Conservation (phyloP, 2,888 invertebrate species). For the Molorchus minor region DNA sequence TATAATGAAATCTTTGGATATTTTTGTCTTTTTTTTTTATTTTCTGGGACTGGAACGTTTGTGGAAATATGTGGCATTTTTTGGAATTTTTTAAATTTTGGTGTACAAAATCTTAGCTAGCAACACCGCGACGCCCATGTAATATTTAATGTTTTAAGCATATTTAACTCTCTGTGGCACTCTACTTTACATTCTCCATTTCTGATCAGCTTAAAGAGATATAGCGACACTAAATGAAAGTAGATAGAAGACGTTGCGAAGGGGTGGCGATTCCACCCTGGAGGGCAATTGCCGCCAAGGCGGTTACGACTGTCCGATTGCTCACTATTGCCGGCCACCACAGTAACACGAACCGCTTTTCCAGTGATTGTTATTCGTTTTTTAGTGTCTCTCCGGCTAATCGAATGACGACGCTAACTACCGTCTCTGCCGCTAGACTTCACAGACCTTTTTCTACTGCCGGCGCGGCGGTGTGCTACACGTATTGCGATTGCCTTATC, state of each 20-base stretch:
- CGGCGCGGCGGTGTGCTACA: no score
- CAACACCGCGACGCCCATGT: no score
- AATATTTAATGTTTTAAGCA: no score
- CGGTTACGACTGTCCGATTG: conserved; percentile 73
- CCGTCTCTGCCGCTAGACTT: conserved; percentile 39
- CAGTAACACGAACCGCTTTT: conserved; percentile 36
- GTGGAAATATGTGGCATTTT: no score
- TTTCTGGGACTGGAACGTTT: no score
- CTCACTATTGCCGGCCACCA: conserved; percentile 57
- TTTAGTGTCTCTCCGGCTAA: conserved; percentile 58
- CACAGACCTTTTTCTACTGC: conserved; percentile 50
- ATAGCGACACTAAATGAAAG: conserved; percentile 57
- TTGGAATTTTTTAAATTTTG: no score
- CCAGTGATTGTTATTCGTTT: conserved; percentile 60
- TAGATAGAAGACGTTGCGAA: conserved; percentile 53
- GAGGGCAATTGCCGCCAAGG: conserved; percentile 70
- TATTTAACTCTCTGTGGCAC: no score
- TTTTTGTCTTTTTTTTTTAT: no score
- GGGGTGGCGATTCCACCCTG: conserved; percentile 64
- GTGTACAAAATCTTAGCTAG: no score
- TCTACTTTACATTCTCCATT: background rate
- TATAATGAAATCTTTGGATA: no score
- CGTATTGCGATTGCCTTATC: no score
- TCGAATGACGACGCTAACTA: conserved; percentile 59
- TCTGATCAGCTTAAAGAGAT: conserved; percentile 53